phyloP scores from a whole-genome alignment of 2,797 vertebrate genomes.

The Paedocypris micromegethes region DNA sequence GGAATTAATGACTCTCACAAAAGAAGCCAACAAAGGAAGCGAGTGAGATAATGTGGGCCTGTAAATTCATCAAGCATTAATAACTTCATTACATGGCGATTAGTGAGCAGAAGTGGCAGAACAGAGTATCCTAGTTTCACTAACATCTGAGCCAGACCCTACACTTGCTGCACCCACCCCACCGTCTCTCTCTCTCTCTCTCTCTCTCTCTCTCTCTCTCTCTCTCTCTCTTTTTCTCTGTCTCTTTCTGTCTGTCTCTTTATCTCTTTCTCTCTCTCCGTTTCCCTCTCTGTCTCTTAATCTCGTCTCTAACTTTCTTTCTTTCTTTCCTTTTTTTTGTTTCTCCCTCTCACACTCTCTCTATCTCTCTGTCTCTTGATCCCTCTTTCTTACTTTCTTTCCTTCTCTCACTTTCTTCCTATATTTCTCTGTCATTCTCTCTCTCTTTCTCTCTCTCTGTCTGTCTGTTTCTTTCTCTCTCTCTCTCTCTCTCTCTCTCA shows the following conservation, averaged over 20 bases:
- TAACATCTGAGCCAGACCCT: too few species aligned
- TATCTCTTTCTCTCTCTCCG: conserved; percentile 59
- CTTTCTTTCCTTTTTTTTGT: conserved; percentile 62
- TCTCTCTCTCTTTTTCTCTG: conserved; percentile 58
- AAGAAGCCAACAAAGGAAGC: conserved; percentile 61
- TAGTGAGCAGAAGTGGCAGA: conserved; percentile 67
- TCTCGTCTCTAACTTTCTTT: conserved; percentile 27
- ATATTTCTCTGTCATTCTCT: conserved; percentile 22
- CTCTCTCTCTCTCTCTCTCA: too few species aligned
- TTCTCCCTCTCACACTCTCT: conserved; percentile 36
- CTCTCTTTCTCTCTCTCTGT: conserved; percentile 24
- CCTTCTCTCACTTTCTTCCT: conserved; percentile 52
- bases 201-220: conserved; percentile 59
- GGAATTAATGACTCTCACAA: conserved; percentile 71
- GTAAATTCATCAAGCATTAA: conserved; percentile 81
- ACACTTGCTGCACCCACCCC: too few species aligned
- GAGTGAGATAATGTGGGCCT: conserved; percentile 47
- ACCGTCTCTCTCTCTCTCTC: conserved; percentile 45
- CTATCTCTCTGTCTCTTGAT: conserved; percentile 25
- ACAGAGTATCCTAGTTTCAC: conserved; percentile 52
- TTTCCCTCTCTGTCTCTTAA: conserved; percentile 45
- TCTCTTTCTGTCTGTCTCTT: conserved; percentile 60
- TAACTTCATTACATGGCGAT: conserved; percentile 79
- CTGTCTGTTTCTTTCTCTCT: not conserved
- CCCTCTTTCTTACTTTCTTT: conserved; percentile 55